Base-by-base conservation (phyloP, 2,113 vertebrate genomes). In the Eidolon helvum region DNA sequence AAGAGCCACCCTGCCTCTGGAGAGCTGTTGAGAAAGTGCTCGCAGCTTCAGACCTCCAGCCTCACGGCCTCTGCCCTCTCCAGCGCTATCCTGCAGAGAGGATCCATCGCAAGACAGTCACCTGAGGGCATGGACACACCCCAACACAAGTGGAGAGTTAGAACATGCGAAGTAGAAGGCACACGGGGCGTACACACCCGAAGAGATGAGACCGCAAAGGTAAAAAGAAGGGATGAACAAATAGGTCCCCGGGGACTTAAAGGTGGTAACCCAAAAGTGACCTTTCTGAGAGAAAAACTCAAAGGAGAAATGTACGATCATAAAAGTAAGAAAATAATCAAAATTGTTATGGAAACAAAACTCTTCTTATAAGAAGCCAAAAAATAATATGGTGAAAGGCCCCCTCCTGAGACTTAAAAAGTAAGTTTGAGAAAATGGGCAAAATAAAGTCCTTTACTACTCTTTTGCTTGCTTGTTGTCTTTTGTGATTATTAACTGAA, bases 161-260 rank as follows among this genome's bases (percentile, higher is more conserved):
- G 80, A 12, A 7, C 33, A 2, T 3, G 6, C 21, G 40, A 74
- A 61, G 5, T 9, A n/a, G 40, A 43, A 53, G 11, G 9, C 35
- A 28, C 4, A 0, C 0, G 8, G 40, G 28, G 7, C 30, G 74
- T 1, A 43, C 1, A 1, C 1, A 11, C 18, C 43, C 21, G 26
- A 48, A 33, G 19, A n/a, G 24, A 10, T 0, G 24, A 10, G 9
- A 3, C 33, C 22, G 7, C 35, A 26, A 2, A 61, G 48, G 0
- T 5, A 40, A 8, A 86, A 18, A 66, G 48, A 43, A 26, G 9
- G 11, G 14, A 24, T 7, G 2, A 11, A 14, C 40, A 19, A 15
- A 11, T 45, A 35, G 5, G 28, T 65, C 33, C 85, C 24, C 30
- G 0, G 0, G 33, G 40, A 59, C 21, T 22, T n/a, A 61, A 53